Base-by-base conservation (phyloP, 1,140 invertebrate species). In the Antheraea pernyi region DNA sequence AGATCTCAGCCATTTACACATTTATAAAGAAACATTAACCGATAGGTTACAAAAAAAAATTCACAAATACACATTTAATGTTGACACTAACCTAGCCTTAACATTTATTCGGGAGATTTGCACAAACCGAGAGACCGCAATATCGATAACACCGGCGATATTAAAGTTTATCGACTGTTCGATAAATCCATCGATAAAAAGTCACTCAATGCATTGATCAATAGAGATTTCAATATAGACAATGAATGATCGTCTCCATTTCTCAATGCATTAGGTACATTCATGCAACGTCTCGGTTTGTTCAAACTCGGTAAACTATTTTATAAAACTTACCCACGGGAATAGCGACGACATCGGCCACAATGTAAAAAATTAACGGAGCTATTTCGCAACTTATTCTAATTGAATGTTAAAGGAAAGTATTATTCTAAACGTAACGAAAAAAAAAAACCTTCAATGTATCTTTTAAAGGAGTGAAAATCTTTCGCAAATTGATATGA, bases 61-160 rank as follows among this genome's bases (percentile, higher is more conserved):
- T 91, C 89, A 91, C 89, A 91, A 90, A 85, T 91, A 91, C 89
- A 91, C 89, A 90, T 90, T 90, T 88, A 89, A 91, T 90, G 86
- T 89, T 88, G 83, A 86, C 39, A 42, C 88, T 87, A 91, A 80
- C 80, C 36, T 86, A 90, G 89, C 73, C 86, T 88, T 91, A 90
- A 9, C 77, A 37, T 60, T 65, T 86, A 85, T 30, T 61, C 9
- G 81, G 82, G 46, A 53, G 46, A 53, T 81, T 78, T 72, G 87
- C 68, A 59, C 82, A 81, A 67, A 72, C 72, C 71, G 80, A 74
- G 80, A 88, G 80, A 70, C 69, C 63, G 39, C 18, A 30, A 37
- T 59, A 62, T 62, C 62, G 53, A 39, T 37, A 61, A 9, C 6
- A 61, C 30, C n/a, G 59, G 60, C 7, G 19, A 30, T 8, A 61